Conservation (phyloP, 2,888 invertebrate genomes). For the Pheosia gnoma region DNA sequence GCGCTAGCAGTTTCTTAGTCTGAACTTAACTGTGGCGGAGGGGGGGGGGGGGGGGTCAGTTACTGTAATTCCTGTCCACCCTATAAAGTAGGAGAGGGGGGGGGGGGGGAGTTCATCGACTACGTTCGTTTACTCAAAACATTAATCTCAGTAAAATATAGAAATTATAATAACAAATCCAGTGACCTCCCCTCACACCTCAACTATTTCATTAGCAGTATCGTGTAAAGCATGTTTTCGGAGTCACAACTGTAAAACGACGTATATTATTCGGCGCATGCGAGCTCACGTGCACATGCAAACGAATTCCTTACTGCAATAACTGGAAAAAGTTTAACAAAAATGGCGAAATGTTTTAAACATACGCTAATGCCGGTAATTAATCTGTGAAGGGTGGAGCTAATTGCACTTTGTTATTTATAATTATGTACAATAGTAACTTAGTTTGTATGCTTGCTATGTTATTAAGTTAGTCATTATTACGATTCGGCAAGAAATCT, state of each 20-base stretch:
- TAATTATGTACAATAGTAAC: not conserved
- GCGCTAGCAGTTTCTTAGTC: too few species aligned
- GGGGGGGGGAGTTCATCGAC: too few species aligned
- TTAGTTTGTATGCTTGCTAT: too few species aligned
- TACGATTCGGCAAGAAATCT: too few species aligned
- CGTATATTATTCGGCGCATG: constrained; percentile 25
- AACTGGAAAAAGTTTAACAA: constrained; percentile 34
- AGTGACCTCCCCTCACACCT: not conserved
- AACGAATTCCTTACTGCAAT: constrained; percentile 51
- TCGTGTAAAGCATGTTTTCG: constrained; percentile 4
- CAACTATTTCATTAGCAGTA: not conserved
- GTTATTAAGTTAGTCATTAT: too few species aligned
- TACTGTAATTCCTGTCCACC: too few species aligned
- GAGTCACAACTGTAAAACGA: constrained; percentile 24
- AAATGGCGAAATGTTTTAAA: constrained; percentile 25
- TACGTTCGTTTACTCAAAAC: too few species aligned
- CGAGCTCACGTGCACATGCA: constrained; percentile 46
- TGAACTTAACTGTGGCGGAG: too few species aligned
- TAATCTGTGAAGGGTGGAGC: constrained; percentile 16
- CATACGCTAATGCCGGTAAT: constrained; percentile 30
- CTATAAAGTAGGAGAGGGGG: too few species aligned
- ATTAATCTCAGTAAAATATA: too few species aligned
- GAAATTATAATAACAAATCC: not conserved
- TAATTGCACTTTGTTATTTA: not conserved
- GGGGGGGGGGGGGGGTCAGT: too few species aligned